Evolutionary conservation across 1,140 invertebrate species (phyloP).

Genomic region (Platorchestia sp.): DNA sequence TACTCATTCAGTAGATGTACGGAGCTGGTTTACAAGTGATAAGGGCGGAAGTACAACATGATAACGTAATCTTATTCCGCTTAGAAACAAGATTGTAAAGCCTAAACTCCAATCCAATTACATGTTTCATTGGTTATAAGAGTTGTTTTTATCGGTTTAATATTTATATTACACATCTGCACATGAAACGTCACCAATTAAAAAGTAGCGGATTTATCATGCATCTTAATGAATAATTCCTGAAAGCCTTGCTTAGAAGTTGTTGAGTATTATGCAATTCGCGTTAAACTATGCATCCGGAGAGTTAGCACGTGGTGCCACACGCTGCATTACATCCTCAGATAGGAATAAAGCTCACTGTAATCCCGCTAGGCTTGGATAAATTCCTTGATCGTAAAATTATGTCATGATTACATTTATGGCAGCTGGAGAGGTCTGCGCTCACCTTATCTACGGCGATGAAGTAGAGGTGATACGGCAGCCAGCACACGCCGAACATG

Average conservation of each 20-base stretch:
- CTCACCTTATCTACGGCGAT: constrained; percentile 71
- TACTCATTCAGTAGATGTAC: too few relatives aligned
- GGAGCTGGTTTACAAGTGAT: background rate
- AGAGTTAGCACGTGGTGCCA: background rate
- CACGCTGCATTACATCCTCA: background rate
- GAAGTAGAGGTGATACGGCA: constrained; percentile 90
- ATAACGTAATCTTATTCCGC: background rate
- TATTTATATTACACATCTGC: too few relatives aligned
- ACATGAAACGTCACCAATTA: too few relatives aligned
- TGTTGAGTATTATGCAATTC: too few relatives aligned
- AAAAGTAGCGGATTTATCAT: too few relatives aligned
- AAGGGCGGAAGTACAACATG: too few relatives aligned
- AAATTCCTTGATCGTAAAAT: background rate
- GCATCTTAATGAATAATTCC: too few relatives aligned
- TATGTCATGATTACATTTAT: background rate
- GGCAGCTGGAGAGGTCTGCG: too few relatives aligned
- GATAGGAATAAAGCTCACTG: background rate
- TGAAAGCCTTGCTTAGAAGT: too few relatives aligned
- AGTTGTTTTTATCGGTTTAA: too few relatives aligned
- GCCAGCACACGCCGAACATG: constrained; percentile 90
- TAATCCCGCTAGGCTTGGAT: background rate
- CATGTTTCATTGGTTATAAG: background rate
- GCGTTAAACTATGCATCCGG: too few relatives aligned
- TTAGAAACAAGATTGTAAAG: background rate
- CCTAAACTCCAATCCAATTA: background rate